These are phyloP conservation scores for Cariama cristata DNA, from an alignment of 2,113 vertebrate species.

Conservation along the genomic window DNA sequence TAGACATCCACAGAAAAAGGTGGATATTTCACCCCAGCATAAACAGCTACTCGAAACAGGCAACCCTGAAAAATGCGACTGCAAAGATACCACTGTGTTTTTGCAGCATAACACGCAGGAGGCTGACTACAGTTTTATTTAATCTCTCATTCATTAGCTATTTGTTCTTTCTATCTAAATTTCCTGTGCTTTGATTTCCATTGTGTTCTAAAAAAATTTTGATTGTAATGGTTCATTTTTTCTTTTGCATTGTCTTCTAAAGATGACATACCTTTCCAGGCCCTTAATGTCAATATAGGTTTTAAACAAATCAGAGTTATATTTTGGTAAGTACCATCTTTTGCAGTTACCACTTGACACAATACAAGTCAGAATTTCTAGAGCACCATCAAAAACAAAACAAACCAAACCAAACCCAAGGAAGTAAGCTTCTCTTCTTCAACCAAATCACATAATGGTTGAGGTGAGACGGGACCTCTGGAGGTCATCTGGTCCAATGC, in stretches of 20 bases:
- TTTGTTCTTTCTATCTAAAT: not conserved
- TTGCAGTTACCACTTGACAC: not conserved
- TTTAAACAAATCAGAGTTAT: not conserved
- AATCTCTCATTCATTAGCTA: not conserved
- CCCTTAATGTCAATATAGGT: not conserved
- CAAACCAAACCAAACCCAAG: not conserved
- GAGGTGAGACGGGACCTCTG: not conserved
- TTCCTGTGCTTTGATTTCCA: not conserved
- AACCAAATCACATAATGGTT: not conserved
- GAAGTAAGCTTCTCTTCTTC: not conserved
- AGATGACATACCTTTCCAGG: not conserved
- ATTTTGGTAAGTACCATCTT: not conserved
- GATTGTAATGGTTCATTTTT: not conserved
- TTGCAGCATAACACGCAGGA: fast-evolving
- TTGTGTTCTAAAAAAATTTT: not conserved
- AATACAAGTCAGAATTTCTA: not conserved
- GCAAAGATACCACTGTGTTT: not conserved
- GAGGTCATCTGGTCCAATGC: not conserved
- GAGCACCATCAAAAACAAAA: not conserved
- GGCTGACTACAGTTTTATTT: not conserved
- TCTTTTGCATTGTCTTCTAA: not conserved
- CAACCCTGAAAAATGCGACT: not conserved
- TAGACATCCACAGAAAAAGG: not conserved
- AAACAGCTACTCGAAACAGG: not conserved
- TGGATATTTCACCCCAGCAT: not conserved